Evolutionary conservation across 2,113 vertebrate species (phyloP).

Genomic region (Hoplias malabaricus): DNA sequence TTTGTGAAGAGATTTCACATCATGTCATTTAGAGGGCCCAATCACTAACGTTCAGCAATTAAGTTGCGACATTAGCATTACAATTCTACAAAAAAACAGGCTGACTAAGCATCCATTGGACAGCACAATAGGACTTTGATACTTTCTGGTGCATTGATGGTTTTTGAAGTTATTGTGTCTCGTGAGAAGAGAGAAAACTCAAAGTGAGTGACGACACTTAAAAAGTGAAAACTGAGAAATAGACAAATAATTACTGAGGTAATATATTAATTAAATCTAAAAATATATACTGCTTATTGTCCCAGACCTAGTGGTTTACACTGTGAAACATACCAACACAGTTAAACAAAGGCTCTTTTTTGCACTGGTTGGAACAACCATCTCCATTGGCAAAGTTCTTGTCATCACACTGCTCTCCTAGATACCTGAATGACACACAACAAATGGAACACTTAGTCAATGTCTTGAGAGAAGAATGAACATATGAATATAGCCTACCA

Average conservation of each 20-base stretch:
- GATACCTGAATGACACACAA: constrained; percentile 69
- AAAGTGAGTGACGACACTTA: neutral
- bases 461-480: neutral
- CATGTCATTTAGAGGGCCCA: constrained; percentile 29
- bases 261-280: constrained; percentile 19
- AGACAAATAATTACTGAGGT: neutral
- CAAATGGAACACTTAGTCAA: neutral
- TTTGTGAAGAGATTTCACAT: constrained; percentile 33
- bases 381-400: constrained; percentile 92
- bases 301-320: neutral
- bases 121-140: constrained; percentile 5
- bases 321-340: constrained; percentile 84
- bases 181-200: constrained; percentile 18
- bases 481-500: neutral
- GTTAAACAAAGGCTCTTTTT: constrained; percentile 90
- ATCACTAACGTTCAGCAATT: constrained; percentile 40
- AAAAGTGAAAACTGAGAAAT: neutral
- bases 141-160: neutral
- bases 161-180: constrained; percentile 10
- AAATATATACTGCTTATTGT: too few relatives aligned
- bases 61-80: constrained; percentile 39
- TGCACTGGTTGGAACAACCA: constrained; percentile 93
- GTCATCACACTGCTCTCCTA: constrained; percentile 94
- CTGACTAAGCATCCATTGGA: constrained; percentile 10
- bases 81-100: constrained; percentile 14